phyloP scores from a whole-genome alignment of 2,797 vertebrate genomes.

The Otolemur crassicaudatus region DNA sequence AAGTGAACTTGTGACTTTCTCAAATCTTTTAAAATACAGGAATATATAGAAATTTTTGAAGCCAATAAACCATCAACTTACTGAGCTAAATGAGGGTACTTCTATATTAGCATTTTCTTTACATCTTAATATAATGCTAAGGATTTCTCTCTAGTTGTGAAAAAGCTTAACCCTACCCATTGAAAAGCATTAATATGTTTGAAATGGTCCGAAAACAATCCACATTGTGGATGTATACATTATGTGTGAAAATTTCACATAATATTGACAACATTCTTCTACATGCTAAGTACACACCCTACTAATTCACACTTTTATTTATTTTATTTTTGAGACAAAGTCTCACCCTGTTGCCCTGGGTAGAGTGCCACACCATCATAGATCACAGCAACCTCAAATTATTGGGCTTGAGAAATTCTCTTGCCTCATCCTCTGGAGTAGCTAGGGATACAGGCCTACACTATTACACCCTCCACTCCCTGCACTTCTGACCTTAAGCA shows the following conservation, averaged over 20 bases:
- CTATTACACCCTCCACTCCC: no score
- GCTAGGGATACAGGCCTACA: no score
- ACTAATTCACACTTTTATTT: not conserved
- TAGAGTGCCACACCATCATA: no score
- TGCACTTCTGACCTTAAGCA: no score
- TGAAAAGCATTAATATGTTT: conserved; percentile 28
- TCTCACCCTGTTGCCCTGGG: no score
- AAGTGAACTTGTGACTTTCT: not conserved
- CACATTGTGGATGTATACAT: not conserved
- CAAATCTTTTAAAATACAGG: not conserved
- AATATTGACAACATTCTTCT: conserved; percentile 22
- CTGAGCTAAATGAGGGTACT: not conserved
- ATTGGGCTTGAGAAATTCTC: no score
- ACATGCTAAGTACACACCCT: not conserved
- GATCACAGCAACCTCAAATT: no score
- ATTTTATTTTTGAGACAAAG: no score
- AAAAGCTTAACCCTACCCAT: conserved; percentile 29
- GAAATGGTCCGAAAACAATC: not conserved
- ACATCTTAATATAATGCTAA: conserved; percentile 3
- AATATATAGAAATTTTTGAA: not conserved
- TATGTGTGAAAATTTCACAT: not conserved
- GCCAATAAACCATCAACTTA: not conserved
- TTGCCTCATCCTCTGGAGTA: no score
- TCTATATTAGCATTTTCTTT: conserved; percentile 21
- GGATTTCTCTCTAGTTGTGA: conserved; percentile 41